phyloP scores from a whole-genome alignment of 2,113 vertebrate species.

The Calcarius ornatus region DNA sequence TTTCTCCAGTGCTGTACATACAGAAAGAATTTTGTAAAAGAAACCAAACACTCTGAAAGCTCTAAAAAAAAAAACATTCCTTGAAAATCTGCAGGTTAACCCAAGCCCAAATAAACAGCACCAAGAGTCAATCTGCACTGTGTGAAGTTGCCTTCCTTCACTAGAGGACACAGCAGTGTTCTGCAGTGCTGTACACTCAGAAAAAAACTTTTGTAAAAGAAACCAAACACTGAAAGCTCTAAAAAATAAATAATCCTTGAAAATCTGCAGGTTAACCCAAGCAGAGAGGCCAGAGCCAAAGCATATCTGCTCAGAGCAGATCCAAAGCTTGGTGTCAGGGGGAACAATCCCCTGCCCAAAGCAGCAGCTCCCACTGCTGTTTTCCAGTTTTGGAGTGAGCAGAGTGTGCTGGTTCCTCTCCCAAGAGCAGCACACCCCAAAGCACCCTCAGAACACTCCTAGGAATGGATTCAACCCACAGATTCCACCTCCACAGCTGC shows the following conservation, averaged over 20 bases:
- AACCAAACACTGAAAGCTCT: neutral
- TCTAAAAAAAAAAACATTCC: neutral
- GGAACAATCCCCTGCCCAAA: neutral
- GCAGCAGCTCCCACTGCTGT: fast-evolving
- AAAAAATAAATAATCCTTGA: neutral
- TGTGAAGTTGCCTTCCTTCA: neutral
- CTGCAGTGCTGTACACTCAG: fast-evolving
- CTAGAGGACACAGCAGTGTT: fast-evolving
- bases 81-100: neutral
- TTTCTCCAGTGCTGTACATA: neutral
- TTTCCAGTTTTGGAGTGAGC: neutral
- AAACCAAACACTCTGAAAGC: neutral
- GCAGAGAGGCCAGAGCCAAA: neutral
- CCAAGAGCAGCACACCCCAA: neutral
- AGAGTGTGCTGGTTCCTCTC: neutral
- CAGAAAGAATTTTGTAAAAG: neutral
- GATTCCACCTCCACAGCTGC: neutral
- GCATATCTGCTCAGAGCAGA: neutral
- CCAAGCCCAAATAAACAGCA: neutral
- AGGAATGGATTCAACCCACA: fast-evolving
- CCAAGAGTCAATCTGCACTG: neutral
- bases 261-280: neutral
- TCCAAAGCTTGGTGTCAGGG: neutral
- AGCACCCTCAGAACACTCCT: neutral
- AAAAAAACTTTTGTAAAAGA: neutral